Percentiles rank a stretch among this genome's conserved stretches.
These are phyloP conservation scores for Odontamblyopus lacepedii DNA, from an alignment of 2,797 vertebrate genomes.

Conservation along the genomic window DNA sequence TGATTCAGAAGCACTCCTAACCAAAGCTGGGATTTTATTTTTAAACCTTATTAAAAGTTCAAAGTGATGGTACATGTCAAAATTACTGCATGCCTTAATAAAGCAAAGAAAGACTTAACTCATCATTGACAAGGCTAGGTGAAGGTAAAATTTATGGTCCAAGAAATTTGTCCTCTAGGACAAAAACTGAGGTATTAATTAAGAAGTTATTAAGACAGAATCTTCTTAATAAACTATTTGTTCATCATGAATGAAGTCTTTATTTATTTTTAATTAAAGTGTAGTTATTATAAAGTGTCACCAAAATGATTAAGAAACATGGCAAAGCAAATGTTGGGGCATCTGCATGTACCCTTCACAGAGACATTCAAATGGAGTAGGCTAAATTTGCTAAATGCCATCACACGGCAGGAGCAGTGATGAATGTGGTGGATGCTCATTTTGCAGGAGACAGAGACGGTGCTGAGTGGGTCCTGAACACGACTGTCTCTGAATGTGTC, in stretches of 20 bases:
- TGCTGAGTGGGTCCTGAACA: slow-evolving; percentile 55
- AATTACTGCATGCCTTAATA: too few relatives aligned
- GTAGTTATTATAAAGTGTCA: too few relatives aligned
- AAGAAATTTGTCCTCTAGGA: too few relatives aligned
- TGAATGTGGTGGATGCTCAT: slow-evolving; percentile 34
- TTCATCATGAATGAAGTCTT: too few relatives aligned
- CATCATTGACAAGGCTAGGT: too few relatives aligned
- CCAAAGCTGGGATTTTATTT: slow-evolving; percentile 30
- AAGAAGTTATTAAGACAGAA: too few relatives aligned
- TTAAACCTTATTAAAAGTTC: slow-evolving; percentile 9
- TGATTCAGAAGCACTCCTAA: slow-evolving; percentile 22
- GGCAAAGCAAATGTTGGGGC: not conserved
- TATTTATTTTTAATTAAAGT: too few relatives aligned
- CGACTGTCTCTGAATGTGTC: slow-evolving; percentile 59
- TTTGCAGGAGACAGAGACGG: slow-evolving; percentile 43
- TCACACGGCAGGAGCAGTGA: slow-evolving; percentile 10
- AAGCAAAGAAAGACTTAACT: too few relatives aligned
- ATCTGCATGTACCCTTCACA: slow-evolving; percentile 3
- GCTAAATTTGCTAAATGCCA: slow-evolving; percentile 12
- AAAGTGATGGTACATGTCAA: not conserved
- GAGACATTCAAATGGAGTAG: not conserved
- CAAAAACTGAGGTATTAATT: too few relatives aligned
- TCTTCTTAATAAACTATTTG: too few relatives aligned
- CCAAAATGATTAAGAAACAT: too few relatives aligned
- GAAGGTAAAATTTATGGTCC: too few relatives aligned